Percentiles rank a stretch among this genome's conserved stretches.
phyloP scores from a whole-genome alignment of 2,797 vertebrate genomes.

The Enteromius mattozi region DNA sequence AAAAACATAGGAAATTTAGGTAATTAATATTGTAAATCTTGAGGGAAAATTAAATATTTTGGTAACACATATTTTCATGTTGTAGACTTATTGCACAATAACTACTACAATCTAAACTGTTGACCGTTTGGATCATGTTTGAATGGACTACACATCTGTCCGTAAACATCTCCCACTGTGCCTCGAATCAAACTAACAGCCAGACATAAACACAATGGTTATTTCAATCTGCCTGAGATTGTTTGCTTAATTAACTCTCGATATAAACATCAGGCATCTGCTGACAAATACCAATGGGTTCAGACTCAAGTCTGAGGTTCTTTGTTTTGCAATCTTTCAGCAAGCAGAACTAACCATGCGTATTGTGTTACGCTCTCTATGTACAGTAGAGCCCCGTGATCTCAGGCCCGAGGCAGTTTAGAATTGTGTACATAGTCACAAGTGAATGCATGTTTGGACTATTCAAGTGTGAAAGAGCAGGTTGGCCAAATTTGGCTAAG shows the following conservation, averaged over 20 bases:
- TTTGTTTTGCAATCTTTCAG: slow-evolving; percentile 74
- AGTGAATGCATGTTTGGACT: slow-evolving; percentile 30
- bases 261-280: slow-evolving; percentile 79
- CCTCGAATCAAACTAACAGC: slow-evolving; percentile 71
- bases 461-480: slow-evolving; percentile 7
- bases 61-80: background rate
- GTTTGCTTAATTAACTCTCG: slow-evolving; percentile 64
- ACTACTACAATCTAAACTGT: background rate
- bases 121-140: background rate
- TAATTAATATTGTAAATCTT: background rate
- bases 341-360: slow-evolving; percentile 66
- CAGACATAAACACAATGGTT: slow-evolving; percentile 75
- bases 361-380: slow-evolving; percentile 66
- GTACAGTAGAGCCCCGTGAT: slow-evolving; percentile 29
- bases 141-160: slow-evolving; percentile 9
- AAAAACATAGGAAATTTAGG: background rate
- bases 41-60: no score
- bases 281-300: slow-evolving; percentile 66
- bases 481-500: slow-evolving; percentile 1
- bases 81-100: background rate
- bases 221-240: slow-evolving; percentile 72
- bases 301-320: slow-evolving; percentile 68
- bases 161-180: background rate
- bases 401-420: slow-evolving; percentile 16
- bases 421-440: slow-evolving; percentile 31